Evolutionary conservation across 2,888 invertebrate species (phyloP).

Genomic region (Sinelater perroti): DNA sequence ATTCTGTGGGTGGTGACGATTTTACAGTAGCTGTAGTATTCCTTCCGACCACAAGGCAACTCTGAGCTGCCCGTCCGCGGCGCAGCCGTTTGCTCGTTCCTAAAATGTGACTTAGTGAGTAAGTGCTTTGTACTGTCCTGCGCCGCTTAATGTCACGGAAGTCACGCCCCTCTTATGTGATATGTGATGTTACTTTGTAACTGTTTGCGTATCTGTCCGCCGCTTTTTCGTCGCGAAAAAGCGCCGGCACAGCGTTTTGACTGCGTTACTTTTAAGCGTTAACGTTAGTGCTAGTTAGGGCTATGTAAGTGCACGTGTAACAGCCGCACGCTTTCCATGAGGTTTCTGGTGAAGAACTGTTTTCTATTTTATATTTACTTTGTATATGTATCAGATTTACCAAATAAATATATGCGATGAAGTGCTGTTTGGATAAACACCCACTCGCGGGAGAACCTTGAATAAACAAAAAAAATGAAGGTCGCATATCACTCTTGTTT

Average conservation of each 20-base stretch:
- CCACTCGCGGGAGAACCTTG: no score
- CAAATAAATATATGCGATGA: conserved; percentile 12
- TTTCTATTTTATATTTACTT: conserved; percentile 16
- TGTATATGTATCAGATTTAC: conserved; percentile 15
- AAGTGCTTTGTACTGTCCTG: no score
- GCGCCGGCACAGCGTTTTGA: conserved; percentile 2
- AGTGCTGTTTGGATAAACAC: no score
- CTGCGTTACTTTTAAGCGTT: conserved; percentile 25
- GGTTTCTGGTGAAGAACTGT: conserved; percentile 10
- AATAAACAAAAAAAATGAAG: no score
- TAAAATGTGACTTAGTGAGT: conserved; percentile 1
- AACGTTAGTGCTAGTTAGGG: conserved; percentile 23
- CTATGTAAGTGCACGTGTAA: conserved; percentile 17
- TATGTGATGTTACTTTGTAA: conserved; percentile 14
- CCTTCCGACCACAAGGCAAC: background rate
- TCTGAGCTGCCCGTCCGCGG: background rate
- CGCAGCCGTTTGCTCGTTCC: background rate
- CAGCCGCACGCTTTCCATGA: no score
- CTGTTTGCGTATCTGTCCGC: conserved; percentile 7
- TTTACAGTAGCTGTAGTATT: background rate
- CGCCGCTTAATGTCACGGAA: background rate
- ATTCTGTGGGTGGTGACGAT: conserved; percentile 21
- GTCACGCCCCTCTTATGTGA: conserved; percentile 14
- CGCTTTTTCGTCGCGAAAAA: conserved; percentile 7
- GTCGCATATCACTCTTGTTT: no score